Conservation (phyloP, 2,888 invertebrate species). For the Micropterix aruncella region DNA sequence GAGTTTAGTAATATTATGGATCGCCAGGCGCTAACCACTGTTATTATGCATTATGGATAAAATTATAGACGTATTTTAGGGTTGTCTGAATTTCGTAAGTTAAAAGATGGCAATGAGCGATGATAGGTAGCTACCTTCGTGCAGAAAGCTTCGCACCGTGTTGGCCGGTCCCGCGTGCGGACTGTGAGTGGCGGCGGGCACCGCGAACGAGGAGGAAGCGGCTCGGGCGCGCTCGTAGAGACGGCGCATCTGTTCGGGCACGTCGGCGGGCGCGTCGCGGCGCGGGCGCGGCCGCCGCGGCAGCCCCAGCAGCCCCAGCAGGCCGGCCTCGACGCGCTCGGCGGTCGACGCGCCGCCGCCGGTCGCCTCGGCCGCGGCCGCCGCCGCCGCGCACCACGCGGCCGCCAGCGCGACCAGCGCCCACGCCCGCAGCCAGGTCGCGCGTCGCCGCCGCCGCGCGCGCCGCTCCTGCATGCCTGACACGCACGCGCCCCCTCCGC, state of each 20-base stretch:
- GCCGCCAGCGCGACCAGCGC: conserved; percentile 27
- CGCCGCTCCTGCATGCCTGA: not conserved
- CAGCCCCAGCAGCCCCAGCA: conserved; percentile 47
- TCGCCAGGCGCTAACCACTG: too few species aligned
- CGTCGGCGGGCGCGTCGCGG: conserved; percentile 33
- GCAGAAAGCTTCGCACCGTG: conserved; percentile 73
- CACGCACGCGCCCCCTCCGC: not conserved
- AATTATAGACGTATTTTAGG: too few species aligned
- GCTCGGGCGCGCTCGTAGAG: conserved; percentile 58
- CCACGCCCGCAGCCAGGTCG: not conserved
- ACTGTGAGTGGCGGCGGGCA: conserved; percentile 51
- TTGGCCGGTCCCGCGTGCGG: conserved; percentile 63
- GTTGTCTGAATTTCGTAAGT: too few species aligned
- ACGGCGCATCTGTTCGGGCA: conserved; percentile 71
- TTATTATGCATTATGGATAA: too few species aligned
- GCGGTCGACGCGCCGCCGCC: conserved; percentile 26
- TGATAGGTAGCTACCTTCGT: conserved; percentile 46
- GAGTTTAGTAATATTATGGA: too few species aligned
- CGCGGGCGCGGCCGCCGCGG: conserved; percentile 37
- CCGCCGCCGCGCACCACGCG: conserved; percentile 39
- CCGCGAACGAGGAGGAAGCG: conserved; percentile 47
- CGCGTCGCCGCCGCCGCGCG: not conserved
- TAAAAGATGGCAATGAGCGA: too few species aligned
- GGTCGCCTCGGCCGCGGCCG: conserved; percentile 21
- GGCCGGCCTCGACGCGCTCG: conserved; percentile 32